Evolutionary conservation across 2,888 invertebrate genomes (phyloP).

Genomic region (Actias luna): DNA sequence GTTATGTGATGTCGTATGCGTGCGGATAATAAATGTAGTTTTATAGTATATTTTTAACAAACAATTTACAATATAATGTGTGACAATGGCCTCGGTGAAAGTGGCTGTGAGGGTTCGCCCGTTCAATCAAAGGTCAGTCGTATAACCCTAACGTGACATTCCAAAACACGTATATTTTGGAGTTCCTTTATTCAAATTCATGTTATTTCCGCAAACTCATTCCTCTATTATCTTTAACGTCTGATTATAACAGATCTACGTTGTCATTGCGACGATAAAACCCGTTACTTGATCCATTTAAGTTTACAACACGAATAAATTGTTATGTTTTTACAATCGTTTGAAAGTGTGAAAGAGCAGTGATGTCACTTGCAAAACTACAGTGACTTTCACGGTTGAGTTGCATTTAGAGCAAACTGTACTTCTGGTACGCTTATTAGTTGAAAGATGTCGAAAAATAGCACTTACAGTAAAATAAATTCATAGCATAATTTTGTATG

Average conservation of each 20-base stretch:
- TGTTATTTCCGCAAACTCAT: conserved; percentile 39
- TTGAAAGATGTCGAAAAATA: conserved; percentile 71
- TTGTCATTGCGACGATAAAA: conserved; percentile 19
- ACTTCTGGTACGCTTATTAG: conserved; percentile 61
- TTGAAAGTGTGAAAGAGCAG: conserved; percentile 73
- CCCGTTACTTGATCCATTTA: background rate
- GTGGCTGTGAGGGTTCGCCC: conserved; percentile 95
- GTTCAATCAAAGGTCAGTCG: conserved; percentile 90
- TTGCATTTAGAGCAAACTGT: conserved; percentile 77
- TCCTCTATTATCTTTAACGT: conserved; percentile 38
- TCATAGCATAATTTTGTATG: background rate
- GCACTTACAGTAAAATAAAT: too few species aligned
- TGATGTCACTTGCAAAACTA: conserved; percentile 73
- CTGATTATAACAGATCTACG: conserved; percentile 33
- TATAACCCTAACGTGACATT: conserved; percentile 29
- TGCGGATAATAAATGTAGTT: conserved; percentile 59
- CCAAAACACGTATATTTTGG: conserved; percentile 39
- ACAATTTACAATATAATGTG: conserved; percentile 74
- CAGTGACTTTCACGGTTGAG: conserved; percentile 81
- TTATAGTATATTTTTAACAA: conserved; percentile 45
- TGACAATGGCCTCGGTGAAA: conserved; percentile 94
- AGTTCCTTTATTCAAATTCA: conserved; percentile 34
- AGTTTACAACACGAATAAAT: conserved; percentile 16
- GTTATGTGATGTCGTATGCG: conserved; percentile 64
- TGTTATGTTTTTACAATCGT: conserved; percentile 27